phyloP scores from a whole-genome alignment of 2,113 vertebrate species.

The Salminus brasiliensis region DNA sequence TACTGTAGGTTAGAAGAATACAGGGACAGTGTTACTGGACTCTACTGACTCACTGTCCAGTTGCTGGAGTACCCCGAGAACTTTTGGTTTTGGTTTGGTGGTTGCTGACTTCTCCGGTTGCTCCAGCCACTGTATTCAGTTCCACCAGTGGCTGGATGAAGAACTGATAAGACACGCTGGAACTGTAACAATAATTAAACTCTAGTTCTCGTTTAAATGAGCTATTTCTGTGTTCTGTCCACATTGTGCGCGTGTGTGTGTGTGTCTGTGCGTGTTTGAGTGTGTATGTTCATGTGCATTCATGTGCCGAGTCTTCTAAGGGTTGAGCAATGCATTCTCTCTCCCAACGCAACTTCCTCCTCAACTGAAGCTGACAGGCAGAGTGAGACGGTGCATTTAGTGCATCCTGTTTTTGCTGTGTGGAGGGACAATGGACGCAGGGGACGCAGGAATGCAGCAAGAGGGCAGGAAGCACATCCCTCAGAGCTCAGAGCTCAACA shows the following conservation, averaged over 20 bases:
- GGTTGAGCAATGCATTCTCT: slow-evolving; percentile 48
- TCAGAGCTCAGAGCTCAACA: slow-evolving; percentile 22
- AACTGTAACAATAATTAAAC: too few species aligned
- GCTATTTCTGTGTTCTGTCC: neutral
- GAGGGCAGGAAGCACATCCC: slow-evolving; percentile 41
- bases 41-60: too few species aligned
- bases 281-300: slow-evolving; percentile 21
- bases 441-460: slow-evolving; percentile 51
- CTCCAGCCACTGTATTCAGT: too few species aligned
- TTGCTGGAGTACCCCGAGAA: too few species aligned
- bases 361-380: slow-evolving; percentile 57
- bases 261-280: too few species aligned
- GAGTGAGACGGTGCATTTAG: slow-evolving; percentile 48
- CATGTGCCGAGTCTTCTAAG: slow-evolving; percentile 22
- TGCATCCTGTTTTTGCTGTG: slow-evolving; percentile 61
- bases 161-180: too few species aligned
- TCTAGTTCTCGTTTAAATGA: too few species aligned
- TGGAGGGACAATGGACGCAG: slow-evolving; percentile 55
- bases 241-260: neutral
- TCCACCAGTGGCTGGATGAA: too few species aligned
- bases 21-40: too few species aligned
- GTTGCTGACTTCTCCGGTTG: too few species aligned
- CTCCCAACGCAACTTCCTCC: slow-evolving; percentile 57
- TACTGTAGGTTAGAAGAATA: too few species aligned
- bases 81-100: too few species aligned